Conservation (phyloP, 1,140 invertebrate species). For the Vollenhovia emeryi region DNA sequence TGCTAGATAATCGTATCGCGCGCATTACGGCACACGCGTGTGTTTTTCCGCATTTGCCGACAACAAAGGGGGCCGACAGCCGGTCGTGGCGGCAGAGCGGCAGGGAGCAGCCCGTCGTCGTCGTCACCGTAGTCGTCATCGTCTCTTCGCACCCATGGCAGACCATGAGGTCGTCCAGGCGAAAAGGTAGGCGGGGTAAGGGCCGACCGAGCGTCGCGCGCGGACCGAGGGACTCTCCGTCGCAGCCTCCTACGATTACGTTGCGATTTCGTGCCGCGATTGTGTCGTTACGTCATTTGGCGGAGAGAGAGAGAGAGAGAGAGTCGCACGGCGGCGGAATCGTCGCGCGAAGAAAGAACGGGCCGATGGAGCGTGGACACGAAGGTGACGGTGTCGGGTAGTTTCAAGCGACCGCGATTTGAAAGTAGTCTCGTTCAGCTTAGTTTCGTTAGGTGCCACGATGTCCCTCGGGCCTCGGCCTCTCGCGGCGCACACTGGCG, state of each 20-base stretch:
- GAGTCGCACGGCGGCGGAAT: too few species aligned
- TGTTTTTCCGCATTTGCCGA: conserved; percentile 56
- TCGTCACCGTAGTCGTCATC: not conserved
- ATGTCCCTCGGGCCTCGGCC: not conserved
- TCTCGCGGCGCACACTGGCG: not conserved
- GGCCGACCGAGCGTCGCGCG: not conserved
- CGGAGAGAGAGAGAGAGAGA: too few species aligned
- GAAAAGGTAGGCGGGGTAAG: conserved; percentile 66
- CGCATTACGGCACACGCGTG: conserved; percentile 5
- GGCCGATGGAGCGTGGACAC: not conserved
- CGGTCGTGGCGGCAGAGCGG: not conserved
- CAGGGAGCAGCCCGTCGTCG: not conserved
- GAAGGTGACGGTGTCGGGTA: not conserved
- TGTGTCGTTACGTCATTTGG: conserved; percentile 4
- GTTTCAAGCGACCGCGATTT: not conserved
- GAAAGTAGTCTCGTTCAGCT: not conserved
- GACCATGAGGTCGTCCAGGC: conserved; percentile 77
- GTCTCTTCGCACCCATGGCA: conserved; percentile 72
- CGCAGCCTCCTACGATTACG: not conserved
- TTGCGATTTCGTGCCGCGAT: conserved; percentile 1
- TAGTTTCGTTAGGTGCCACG: not conserved
- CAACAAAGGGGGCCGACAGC: conserved; percentile 44
- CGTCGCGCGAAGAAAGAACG: not conserved
- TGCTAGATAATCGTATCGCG: conserved; percentile 65
- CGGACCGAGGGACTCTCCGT: not conserved